Evolutionary conservation across 2,797 vertebrate species (phyloP).

Genomic region (Cirrhinus mrigala): DNA sequence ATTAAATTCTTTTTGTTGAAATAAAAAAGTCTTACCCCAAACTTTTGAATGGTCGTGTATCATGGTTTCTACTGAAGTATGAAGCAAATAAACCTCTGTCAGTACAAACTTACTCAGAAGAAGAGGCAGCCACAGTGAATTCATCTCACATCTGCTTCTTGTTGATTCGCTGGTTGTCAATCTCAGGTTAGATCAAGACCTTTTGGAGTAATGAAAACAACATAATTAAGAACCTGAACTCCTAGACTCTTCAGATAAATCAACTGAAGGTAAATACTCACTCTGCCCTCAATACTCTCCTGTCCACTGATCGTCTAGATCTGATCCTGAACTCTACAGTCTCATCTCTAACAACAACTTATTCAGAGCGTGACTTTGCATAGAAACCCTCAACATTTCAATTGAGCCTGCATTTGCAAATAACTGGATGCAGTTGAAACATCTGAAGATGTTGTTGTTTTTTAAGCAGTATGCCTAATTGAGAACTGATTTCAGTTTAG

Average conservation of each 20-base stretch:
- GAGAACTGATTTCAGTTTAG: neutral
- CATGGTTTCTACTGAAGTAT: neutral
- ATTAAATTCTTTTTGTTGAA: no score
- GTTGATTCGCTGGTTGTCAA: neutral
- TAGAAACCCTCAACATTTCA: neutral
- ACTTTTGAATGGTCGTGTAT: neutral
- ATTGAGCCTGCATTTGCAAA: no score
- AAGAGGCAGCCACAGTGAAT: neutral
- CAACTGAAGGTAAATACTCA: neutral
- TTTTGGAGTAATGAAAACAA: neutral
- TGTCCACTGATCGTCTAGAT: neutral
- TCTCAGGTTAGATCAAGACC: neutral
- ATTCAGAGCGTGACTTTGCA: constrained; percentile 1
- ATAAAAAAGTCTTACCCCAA: neutral
- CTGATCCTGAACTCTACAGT: neutral
- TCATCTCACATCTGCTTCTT: neutral
- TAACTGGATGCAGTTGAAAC: no score
- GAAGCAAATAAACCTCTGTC: neutral
- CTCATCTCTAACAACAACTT: neutral
- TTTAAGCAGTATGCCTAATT: no score
- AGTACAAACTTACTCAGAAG: constrained; percentile 14
- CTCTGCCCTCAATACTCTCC: neutral
- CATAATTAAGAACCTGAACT: neutral
- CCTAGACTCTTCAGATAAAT: neutral
- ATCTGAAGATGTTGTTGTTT: no score